Evolutionary conservation across 2,888 invertebrate species (phyloP).

Genomic region (Trachelus tabidus): DNA sequence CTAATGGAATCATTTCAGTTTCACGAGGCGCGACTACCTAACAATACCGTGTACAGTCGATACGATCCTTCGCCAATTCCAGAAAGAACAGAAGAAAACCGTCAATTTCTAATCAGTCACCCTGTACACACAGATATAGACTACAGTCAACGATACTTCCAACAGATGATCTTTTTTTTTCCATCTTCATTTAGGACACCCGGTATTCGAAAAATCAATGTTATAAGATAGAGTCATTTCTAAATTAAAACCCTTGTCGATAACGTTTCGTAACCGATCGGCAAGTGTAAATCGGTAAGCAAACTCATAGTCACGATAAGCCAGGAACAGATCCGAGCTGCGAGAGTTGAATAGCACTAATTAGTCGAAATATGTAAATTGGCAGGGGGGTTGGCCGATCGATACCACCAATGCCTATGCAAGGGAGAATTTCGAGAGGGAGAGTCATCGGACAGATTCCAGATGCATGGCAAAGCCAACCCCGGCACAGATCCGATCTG

Average conservation of each 20-base stretch:
- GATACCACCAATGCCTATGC: constrained; percentile 30
- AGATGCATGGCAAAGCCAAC: constrained; percentile 22
- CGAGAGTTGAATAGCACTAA: constrained; percentile 54
- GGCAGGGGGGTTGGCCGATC: constrained; percentile 43
- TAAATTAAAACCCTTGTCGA: no score
- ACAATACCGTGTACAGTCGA: background rate
- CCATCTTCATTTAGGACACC: no score
- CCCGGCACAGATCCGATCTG: constrained; percentile 28
- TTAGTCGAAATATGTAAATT: constrained; percentile 56
- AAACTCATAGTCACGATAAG: no score
- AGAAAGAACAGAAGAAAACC: no score
- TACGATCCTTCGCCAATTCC: no score
- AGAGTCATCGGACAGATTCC: background rate
- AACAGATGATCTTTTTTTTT: no score
- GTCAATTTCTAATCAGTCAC: background rate
- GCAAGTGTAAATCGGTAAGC: no score
- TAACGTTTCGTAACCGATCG: no score
- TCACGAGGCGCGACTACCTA: background rate
- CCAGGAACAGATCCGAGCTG: constrained; percentile 26
- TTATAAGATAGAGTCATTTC: no score
- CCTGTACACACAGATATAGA: background rate
- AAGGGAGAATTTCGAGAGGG: constrained; percentile 21
- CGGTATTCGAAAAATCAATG: no score
- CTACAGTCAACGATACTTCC: no score
- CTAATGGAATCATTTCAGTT: constrained; percentile 12